Base-by-base conservation (phyloP, 2,113 vertebrate genomes). In the Fulmarus glacialis region DNA sequence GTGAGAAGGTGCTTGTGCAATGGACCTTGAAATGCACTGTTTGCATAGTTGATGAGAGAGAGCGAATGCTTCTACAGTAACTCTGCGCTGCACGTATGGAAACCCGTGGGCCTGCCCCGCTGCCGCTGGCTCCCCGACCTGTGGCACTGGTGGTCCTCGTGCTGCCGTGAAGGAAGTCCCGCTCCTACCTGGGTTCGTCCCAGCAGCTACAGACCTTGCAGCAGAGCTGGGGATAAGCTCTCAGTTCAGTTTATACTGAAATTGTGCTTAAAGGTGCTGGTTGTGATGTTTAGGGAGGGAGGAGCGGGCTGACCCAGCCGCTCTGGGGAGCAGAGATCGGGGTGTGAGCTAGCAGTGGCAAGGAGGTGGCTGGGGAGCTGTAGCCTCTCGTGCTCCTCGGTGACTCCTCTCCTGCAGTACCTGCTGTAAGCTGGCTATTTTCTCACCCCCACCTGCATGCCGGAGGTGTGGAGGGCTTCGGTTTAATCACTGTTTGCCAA, bases 1-100 rank as follows among this genome's bases (percentile, higher is more conserved):
- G 82, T n/a, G 77, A 93, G 84, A 91, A 93, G 89, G 71, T 63
- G 75, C 68, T 34, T 34, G 86, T 80, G 92, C 73, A 77, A 34
- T 16, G 40, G 89, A 71, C 83, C 94, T 81, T 86, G 81, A 67
- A 73, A 66, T 4, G 58, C 77, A 32, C 40, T 74, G 81, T 88
- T 97, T 94, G 85, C 60, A 45, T 50, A 87, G 87, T 12, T 67
- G 91, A 42, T 55, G 86, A 38, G 64, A 55, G 80, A 24, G 15
- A 38, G 66, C 26, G 81, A 4, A 1, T 27, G 80, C 48, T 50
- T 30, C 38, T 60, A n/a, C 66, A 62, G 70, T 6, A 12, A 3
- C 42, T 56, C 80, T 15, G 53, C 12, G 20, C 62, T 77, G 91
- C 36, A 10, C 0, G 1, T 17, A 1, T 7, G 62, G 78, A 14